Evolutionary conservation across 2,797 vertebrate species (phyloP).

Genomic region (Ptychadena robeensis): DNA sequence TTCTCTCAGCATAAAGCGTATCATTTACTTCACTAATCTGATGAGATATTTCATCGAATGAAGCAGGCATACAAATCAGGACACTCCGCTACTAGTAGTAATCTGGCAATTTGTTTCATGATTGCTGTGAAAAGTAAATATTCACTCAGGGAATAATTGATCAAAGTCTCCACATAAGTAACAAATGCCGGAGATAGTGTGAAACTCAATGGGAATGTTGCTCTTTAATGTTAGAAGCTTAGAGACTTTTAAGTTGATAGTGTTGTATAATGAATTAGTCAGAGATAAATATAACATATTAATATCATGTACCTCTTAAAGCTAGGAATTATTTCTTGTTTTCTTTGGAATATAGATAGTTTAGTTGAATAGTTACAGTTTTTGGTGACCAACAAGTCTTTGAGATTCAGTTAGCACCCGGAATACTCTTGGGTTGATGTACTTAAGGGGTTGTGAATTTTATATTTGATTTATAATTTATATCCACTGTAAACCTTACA

Average conservation of each 20-base stretch:
- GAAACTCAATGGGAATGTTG: neutral
- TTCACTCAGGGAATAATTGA: conserved; percentile 44
- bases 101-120: conserved; percentile 19
- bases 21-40: conserved; percentile 33
- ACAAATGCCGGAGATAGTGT: neutral
- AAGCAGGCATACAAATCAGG: conserved; percentile 30
- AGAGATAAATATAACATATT: neutral
- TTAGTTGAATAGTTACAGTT: too few relatives aligned
- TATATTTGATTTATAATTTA: too few relatives aligned
- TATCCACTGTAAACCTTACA: too few relatives aligned
- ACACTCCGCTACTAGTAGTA: conserved; percentile 1
- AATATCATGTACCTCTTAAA: neutral
- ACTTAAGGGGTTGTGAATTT: too few relatives aligned
- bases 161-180: conserved; percentile 20
- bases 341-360: too few relatives aligned
- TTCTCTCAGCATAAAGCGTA: conserved; percentile 12
- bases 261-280: neutral
- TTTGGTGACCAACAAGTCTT: too few relatives aligned
- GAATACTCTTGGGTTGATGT: too few relatives aligned
- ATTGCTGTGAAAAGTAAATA: conserved; percentile 23
- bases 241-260: neutral
- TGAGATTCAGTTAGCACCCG: too few relatives aligned
- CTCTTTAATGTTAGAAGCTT: conserved; percentile 6
- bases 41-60: conserved; percentile 18
- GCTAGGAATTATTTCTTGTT: too few relatives aligned